A percentile compares a stretch with the other conserved stretches of the same genome.
These are phyloP conservation scores for Hymenopus coronatus DNA, from an alignment of 2,888 invertebrate genomes.

Conservation along the genomic window DNA sequence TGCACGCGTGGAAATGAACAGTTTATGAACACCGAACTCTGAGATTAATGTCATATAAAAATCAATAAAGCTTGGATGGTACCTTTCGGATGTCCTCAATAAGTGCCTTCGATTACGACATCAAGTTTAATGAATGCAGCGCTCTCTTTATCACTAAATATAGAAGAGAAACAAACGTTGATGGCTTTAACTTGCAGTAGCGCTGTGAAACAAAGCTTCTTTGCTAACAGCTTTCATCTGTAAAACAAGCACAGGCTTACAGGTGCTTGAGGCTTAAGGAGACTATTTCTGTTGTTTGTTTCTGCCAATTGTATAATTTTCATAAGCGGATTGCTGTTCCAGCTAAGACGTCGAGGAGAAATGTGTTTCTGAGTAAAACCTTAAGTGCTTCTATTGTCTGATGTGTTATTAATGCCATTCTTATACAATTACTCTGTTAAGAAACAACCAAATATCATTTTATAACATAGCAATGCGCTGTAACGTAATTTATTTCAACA, in stretches of 20 bases:
- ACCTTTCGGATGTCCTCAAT: background rate
- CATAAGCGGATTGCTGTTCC: background rate
- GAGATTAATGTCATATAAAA: background rate
- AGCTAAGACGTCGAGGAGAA: background rate
- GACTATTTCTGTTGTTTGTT: background rate
- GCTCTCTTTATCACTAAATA: background rate
- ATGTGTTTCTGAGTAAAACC: background rate
- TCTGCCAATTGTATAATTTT: background rate
- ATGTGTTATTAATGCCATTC: too few species aligned
- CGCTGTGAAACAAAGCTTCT: too few species aligned
- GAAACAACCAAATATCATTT: too few species aligned
- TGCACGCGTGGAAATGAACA: background rate
- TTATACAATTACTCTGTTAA: too few species aligned
- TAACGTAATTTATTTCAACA: too few species aligned
- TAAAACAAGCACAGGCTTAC: background rate
- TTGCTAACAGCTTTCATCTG: too few species aligned
- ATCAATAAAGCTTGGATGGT: background rate
- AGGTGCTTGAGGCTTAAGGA: background rate
- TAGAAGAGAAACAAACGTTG: background rate
- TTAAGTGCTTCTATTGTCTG: background rate
- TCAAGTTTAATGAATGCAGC: background rate
- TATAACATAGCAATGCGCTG: too few species aligned
- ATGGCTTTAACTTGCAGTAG: too few species aligned
- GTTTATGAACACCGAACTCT: background rate
- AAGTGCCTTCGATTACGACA: background rate